Evolutionary conservation across 2,797 vertebrate species (phyloP), one percentile per base, ranked within the genome.

Genomic region (Neopelma chrysocephalum): DNA sequence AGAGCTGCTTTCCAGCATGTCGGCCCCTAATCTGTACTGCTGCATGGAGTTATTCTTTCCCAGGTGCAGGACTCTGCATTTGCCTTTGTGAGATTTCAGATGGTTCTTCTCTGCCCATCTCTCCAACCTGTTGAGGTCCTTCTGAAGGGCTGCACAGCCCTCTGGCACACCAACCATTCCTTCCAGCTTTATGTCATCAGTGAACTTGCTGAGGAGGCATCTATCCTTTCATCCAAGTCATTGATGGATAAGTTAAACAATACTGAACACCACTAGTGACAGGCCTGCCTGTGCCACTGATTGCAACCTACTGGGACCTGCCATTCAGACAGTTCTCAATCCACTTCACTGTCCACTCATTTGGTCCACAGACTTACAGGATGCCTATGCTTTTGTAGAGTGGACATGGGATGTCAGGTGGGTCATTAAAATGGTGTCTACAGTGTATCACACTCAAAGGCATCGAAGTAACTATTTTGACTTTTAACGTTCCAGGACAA

Each of bases 21-120:
- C 1, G 0, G 20, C 1, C 4, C 18, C 31, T 4, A 54, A 4
- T 8, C 64, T 34, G 9, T 48, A 8, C 19, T 47, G 22, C 9
- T 54, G 20, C 11, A 11, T 2, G 40, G 12, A 4, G 4, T 60
- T 54, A 23, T 62, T 70, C 48, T 34, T 70, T 16, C 7, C 9
- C 16, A 61, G 7, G 8, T 62, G 11, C 9, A 54, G 56, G 48
- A 47, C 19, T 11, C 3, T 69, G 12, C 11, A 47, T 69, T 22
- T 62, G 34, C 34, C 14, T 56, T 42, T 26, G 20, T 12, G n/a
- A 58, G 42, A 42, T 48, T 79, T 56, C 31, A 21, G 15, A 17
- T 23, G 15, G 5, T 36, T 27, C 11, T 25, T 22, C 17, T 56
- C 42, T 71, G 18, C 18, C 42, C 21, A 34, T 64, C 11, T 62